phyloP scores from a whole-genome alignment of 2,888 invertebrate genomes.

The Balanococcus diminutus region DNA sequence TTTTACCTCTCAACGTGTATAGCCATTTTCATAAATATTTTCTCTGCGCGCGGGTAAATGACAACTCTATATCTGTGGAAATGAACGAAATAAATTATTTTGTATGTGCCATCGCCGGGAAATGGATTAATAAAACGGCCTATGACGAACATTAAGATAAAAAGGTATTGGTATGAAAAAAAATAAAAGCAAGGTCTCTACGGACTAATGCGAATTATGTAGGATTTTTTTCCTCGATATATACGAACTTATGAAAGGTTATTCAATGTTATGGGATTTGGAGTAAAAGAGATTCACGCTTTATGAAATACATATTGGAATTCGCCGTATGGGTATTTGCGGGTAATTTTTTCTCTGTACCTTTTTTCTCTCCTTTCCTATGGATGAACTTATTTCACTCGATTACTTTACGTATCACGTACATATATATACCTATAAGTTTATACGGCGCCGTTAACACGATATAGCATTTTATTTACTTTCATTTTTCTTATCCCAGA shows the following conservation, averaged over 20 bases:
- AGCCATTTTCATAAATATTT: not conserved
- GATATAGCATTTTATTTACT: slow-evolving; percentile 19
- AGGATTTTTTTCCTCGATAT: not conserved
- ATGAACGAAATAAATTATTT: not conserved
- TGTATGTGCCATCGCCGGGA: not conserved
- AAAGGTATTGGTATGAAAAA: not conserved
- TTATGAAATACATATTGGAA: not conserved
- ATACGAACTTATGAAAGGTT: slow-evolving; percentile 4
- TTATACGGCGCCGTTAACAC: slow-evolving; percentile 22
- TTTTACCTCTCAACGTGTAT: slow-evolving; percentile 3
- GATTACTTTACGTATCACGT: slow-evolving; percentile 14
- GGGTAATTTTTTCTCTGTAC: not conserved
- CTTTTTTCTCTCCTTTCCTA: not conserved
- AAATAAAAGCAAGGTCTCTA: not conserved
- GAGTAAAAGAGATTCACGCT: slow-evolving; percentile 13
- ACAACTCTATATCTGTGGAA: not conserved
- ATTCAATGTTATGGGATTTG: slow-evolving; percentile 3
- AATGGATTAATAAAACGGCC: slow-evolving; percentile 4
- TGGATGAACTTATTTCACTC: slow-evolving; percentile 23
- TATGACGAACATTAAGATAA: slow-evolving; percentile 19
- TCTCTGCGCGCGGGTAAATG: not conserved
- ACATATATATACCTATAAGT: not conserved
- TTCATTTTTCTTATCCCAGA: slow-evolving; percentile 5
- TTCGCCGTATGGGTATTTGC: not conserved
- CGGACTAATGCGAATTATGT: not conserved